Percentiles rank a stretch among this genome's conserved stretches.
Conservation (phyloP, 1,140 invertebrate genomes). For the Pseudomyrmex concolor region DNA sequence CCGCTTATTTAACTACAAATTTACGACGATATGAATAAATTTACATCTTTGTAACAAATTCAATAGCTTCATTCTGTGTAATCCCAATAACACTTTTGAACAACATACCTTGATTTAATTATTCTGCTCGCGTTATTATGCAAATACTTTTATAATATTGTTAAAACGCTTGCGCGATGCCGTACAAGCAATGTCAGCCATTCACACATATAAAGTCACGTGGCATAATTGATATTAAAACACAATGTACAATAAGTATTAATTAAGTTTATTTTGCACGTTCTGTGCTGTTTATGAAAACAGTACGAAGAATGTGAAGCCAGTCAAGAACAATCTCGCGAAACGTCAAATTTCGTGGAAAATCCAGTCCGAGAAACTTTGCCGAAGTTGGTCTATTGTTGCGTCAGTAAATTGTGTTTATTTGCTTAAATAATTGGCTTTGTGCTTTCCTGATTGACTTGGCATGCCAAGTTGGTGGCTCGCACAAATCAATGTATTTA, state of each 20-base stretch:
- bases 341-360: not conserved
- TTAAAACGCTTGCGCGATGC: not conserved
- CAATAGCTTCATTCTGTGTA: not conserved
- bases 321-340: not conserved
- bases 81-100: constrained; percentile 11
- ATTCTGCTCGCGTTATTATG: not conserved
- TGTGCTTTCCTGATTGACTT: constrained; percentile 15
- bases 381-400: constrained; percentile 20
- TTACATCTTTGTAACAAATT: constrained; percentile 15
- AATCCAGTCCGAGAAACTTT: not conserved
- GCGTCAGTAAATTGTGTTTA: constrained; percentile 24
- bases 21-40: constrained; percentile 5
- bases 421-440: constrained; percentile 31
- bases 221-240: not conserved
- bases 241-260: not conserved
- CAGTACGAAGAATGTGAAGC: not conserved
- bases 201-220: not conserved
- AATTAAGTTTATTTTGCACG: not conserved
- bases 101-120: not conserved
- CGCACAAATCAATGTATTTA: not conserved
- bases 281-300: not conserved
- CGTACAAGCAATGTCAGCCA: not conserved
- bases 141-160: constrained; percentile 23
- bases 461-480: constrained; percentile 2
- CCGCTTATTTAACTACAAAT: constrained; percentile 20